A percentile compares a stretch with the other conserved stretches of the same genome.
Conservation (phyloP, 2,888 invertebrate species). For the Anthrax anthrax region DNA sequence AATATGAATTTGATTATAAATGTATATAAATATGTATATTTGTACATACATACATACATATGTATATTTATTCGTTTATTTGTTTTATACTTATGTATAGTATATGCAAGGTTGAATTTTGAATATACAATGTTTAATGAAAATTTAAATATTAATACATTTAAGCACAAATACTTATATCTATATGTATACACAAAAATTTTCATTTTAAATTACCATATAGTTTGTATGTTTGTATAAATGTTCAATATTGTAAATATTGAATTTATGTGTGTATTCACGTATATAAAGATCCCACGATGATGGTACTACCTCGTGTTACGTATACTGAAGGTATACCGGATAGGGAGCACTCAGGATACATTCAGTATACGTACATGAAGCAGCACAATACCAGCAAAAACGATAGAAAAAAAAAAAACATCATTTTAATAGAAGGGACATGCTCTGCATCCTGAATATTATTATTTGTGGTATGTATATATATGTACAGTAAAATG, state of each 20-base stretch:
- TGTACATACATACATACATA: background rate
- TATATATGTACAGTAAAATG: background rate
- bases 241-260: no score
- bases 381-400: slow-evolving; percentile 54
- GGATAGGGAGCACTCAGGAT: slow-evolving; percentile 97
- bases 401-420: background rate
- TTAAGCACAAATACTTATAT: background rate
- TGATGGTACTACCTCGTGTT: slow-evolving; percentile 89
- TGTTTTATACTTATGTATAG: background rate
- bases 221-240: background rate
- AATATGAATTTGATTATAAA: no score
- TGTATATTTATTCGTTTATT: background rate
- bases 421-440: slow-evolving; percentile 17
- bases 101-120: background rate
- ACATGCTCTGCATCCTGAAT: slow-evolving; percentile 19
- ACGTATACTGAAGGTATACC: slow-evolving; percentile 99
- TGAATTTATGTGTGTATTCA: background rate
- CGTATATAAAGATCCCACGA: slow-evolving; percentile 27
- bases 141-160: background rate
- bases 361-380: slow-evolving; percentile 99
- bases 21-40: no score
- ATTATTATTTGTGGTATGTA: slow-evolving; percentile 9
- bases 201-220: background rate
- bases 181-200: background rate
- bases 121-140: background rate